These are phyloP conservation scores for Arenicola marina DNA, from an alignment of 2,888 invertebrate species.

Conservation along the genomic window DNA sequence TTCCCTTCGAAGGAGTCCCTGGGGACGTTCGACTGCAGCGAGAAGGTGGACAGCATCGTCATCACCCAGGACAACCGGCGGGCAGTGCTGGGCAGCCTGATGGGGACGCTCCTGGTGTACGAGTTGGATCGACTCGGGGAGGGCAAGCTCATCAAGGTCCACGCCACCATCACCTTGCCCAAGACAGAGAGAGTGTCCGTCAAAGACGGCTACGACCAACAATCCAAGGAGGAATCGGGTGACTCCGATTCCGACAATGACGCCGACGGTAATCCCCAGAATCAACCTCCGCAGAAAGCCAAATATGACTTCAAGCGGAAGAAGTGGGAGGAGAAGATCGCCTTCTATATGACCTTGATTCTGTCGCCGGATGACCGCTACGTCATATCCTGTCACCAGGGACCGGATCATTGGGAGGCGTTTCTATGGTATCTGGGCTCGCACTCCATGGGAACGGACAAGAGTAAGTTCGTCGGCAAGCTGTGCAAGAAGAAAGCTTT, in stretches of 20 bases:
- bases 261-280: no score
- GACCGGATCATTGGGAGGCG: background rate
- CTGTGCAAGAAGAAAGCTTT: background rate
- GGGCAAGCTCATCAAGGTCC: background rate
- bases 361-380: background rate
- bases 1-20: background rate
- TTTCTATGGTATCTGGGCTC: slow-evolving; percentile 2
- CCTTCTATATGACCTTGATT: background rate
- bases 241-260: background rate
- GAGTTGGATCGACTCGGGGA: background rate
- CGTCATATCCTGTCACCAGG: background rate
- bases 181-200: background rate
- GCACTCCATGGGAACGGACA: no score
- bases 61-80: background rate
- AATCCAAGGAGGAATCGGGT: background rate
- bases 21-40: background rate
- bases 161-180: background rate
- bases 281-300: no score
- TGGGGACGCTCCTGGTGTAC: background rate
- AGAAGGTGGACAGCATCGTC: background rate
- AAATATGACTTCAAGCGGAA: no score
- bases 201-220: background rate
- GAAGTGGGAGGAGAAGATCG: no score
- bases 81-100: background rate
- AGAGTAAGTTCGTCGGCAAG: background rate